phyloP scores from a whole-genome alignment of 2,888 invertebrate genomes.

The Drymonia ruficornis region DNA sequence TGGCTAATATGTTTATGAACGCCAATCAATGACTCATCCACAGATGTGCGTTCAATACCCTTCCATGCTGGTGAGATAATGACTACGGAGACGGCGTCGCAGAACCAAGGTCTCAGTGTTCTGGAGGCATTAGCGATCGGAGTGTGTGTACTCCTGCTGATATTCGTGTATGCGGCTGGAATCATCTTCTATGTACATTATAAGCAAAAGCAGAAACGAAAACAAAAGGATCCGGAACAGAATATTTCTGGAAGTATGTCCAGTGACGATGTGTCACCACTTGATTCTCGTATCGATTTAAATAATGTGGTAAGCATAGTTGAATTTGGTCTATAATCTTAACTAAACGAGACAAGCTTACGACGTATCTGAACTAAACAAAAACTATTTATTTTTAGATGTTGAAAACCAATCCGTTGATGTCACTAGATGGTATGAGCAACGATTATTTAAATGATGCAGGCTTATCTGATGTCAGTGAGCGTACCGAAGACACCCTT shows the following conservation, averaged over 20 bases:
- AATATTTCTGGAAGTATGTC: conserved; percentile 63
- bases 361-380: background rate
- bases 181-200: conserved; percentile 93
- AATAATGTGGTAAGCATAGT: conserved; percentile 68
- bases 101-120: conserved; percentile 87
- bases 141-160: conserved; percentile 90
- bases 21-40: conserved; percentile 29
- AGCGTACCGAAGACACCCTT: conserved; percentile 68
- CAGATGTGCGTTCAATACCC: conserved; percentile 92
- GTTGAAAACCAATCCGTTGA: conserved; percentile 74
- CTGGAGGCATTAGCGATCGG: conserved; percentile 93
- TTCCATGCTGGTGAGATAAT: conserved; percentile 87
- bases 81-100: conserved; percentile 75
- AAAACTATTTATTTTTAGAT: conserved; percentile 53
- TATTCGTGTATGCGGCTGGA: conserved; percentile 93
- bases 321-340: background rate
- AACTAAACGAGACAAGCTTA: background rate
- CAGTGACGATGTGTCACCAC: conserved; percentile 62
- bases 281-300: conserved; percentile 73
- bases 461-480: conserved; percentile 72
- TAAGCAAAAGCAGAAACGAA: conserved; percentile 86
- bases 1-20: conserved; percentile 15
- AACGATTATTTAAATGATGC: conserved; percentile 65
- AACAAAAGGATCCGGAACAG: conserved; percentile 70
- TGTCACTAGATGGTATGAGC: conserved; percentile 57